Evolutionary conservation across 1,140 invertebrate species (phyloP).

Genomic region (Rhagoletis zephyria): DNA sequence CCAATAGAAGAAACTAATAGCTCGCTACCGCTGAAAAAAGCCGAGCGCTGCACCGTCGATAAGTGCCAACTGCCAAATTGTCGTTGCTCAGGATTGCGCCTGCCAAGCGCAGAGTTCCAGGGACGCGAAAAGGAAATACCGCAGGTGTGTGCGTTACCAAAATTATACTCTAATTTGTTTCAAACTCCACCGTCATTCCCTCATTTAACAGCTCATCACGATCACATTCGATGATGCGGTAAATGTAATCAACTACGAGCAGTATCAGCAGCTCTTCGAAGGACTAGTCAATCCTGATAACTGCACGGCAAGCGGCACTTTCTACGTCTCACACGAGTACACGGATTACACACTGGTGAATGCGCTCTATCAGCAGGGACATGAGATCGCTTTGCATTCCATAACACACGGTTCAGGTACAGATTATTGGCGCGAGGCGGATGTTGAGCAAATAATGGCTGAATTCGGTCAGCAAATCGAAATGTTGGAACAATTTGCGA

Average conservation of each 20-base stretch:
- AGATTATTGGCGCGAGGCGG: conserved; percentile 75
- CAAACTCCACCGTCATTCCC: neutral
- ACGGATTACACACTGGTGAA: conserved; percentile 80
- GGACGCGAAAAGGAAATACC: conserved; percentile 71
- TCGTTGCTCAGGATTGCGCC: conserved; percentile 72
- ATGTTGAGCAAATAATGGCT: conserved; percentile 72
- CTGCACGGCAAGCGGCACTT: conserved; percentile 78
- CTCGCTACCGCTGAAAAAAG: conserved; percentile 57
- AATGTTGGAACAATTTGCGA: conserved; percentile 75
- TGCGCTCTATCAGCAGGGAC: conserved; percentile 78
- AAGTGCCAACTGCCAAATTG: conserved; percentile 75
- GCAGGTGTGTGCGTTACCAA: conserved; percentile 66
- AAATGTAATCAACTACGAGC: conserved; percentile 78
- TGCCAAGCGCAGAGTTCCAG: conserved; percentile 66
- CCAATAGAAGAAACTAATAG: neutral
- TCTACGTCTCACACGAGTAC: conserved; percentile 81
- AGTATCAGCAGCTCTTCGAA: conserved; percentile 78
- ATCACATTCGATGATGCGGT: conserved; percentile 83
- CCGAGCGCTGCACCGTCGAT: conserved; percentile 59
- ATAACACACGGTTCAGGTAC: conserved; percentile 75
- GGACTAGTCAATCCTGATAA: conserved; percentile 78
- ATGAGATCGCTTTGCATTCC: conserved; percentile 82
- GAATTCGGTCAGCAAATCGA: conserved; percentile 77
- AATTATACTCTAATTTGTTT: conserved; percentile 57
- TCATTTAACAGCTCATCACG: conserved; percentile 76